These are phyloP conservation scores for Odiellus spinosus DNA, from an alignment of 2,888 invertebrate species.

Conservation along the genomic window DNA sequence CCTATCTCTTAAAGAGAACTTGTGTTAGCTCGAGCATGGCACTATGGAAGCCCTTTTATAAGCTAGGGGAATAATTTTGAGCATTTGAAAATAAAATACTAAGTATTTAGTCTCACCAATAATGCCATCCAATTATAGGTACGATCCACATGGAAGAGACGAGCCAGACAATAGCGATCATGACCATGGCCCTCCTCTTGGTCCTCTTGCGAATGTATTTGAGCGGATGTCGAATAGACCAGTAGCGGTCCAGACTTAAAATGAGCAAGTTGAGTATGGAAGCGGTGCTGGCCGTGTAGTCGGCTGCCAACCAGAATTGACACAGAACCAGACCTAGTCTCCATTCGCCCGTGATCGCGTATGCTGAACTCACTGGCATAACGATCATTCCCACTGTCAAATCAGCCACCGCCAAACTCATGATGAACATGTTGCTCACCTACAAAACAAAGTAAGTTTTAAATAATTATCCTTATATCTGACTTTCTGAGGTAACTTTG, in stretches of 20 bases:
- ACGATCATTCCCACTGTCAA: slow-evolving; percentile 36
- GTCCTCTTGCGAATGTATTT: slow-evolving; percentile 35
- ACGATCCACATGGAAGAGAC: slow-evolving; percentile 35
- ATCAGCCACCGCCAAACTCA: slow-evolving; percentile 36
- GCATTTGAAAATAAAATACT: no score
- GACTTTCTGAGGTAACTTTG: no score
- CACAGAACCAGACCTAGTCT: slow-evolving; percentile 31
- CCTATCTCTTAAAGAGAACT: no score
- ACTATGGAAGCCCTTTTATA: no score
- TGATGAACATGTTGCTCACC: slow-evolving; percentile 39
- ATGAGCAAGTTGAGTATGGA: slow-evolving; percentile 41
- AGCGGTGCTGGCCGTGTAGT: slow-evolving; percentile 42
- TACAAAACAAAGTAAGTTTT: slow-evolving; percentile 18
- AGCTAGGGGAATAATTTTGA: no score
- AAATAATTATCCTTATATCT: no score
- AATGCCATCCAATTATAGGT: slow-evolving; percentile 29
- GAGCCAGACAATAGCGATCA: slow-evolving; percentile 36
- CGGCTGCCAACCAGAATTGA: slow-evolving; percentile 36
- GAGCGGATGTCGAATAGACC: slow-evolving; percentile 37
- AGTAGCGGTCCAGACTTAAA: slow-evolving; percentile 35
- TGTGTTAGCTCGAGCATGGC: no score
- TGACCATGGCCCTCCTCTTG: slow-evolving; percentile 33
- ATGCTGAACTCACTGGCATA: slow-evolving; percentile 37
- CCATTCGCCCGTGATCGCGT: slow-evolving; percentile 35
- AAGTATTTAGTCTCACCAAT: no score